Percentiles rank a stretch among this genome's conserved stretches.
These are phyloP conservation scores for Caenorhabditis sulstoni DNA, from an alignment of 2,888 invertebrate species.

Conservation along the genomic window DNA sequence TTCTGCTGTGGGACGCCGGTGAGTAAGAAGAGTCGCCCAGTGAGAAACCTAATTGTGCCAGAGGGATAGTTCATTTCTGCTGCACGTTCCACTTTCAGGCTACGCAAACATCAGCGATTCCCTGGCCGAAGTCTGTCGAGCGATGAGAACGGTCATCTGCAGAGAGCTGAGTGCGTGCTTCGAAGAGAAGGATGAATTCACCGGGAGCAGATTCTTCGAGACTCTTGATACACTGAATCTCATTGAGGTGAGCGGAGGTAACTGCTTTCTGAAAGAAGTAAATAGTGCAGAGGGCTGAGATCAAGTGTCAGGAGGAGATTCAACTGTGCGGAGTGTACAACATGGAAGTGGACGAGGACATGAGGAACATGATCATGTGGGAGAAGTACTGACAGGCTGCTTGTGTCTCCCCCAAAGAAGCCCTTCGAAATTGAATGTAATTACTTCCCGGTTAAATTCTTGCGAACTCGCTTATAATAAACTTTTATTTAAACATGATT, in stretches of 20 bases:
- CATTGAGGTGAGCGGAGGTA: conserved; percentile 18
- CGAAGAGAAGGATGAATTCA: conserved; percentile 2
- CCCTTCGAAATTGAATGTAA: no score
- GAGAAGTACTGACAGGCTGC: conserved; percentile 31
- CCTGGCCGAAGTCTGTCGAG: conserved; percentile 23
- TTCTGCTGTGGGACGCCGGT: conserved; percentile 45
- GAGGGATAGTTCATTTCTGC: background rate
- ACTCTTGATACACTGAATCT: conserved; percentile 25
- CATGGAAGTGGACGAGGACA: conserved; percentile 44
- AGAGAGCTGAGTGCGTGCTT: conserved; percentile 30
- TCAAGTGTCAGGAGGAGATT: conserved; percentile 48
- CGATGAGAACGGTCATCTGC: conserved; percentile 34
- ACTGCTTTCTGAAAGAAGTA: background rate
- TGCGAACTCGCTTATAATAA: no score
- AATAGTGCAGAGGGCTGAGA: conserved; percentile 30
- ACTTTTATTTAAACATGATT: no score
- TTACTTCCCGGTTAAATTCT: no score
- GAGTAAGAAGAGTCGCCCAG: background rate
- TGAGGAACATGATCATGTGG: conserved; percentile 42
- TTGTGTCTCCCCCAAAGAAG: no score
- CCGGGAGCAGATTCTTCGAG: conserved; percentile 28
- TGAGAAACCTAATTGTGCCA: background rate
- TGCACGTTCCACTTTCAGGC: no score
- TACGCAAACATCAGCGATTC: conserved; percentile 37
- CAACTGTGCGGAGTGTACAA: conserved; percentile 37